These are phyloP conservation scores for Phalacrocorax carbo DNA, from an alignment of 2,113 vertebrate species.

Conservation along the genomic window DNA sequence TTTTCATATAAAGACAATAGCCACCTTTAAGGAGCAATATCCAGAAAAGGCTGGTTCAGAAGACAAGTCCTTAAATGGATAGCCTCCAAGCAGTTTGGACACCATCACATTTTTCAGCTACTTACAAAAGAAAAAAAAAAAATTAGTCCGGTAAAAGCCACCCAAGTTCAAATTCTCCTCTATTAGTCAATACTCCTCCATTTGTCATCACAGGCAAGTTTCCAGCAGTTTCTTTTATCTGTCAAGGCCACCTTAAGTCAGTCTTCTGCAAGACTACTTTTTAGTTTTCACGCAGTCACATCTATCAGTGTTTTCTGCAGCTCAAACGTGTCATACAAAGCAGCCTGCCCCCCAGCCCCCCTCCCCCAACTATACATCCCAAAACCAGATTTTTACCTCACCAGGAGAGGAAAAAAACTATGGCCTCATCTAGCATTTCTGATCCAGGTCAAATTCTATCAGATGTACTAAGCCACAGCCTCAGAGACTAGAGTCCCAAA, in stretches of 20 bases:
- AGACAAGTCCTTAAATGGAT: slow-evolving; percentile 38
- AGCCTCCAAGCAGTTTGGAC: background rate
- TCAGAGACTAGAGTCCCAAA: background rate
- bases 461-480: background rate
- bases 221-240: slow-evolving; percentile 17
- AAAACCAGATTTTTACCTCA: background rate
- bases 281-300: background rate
- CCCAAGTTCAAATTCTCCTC: background rate
- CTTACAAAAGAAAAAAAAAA: background rate
- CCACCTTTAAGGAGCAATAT: background rate
- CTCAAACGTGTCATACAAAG: background rate
- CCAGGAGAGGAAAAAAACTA: background rate
- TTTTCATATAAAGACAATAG: background rate
- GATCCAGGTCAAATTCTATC: background rate
- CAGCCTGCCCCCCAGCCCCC: background rate
- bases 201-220: background rate
- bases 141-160: background rate
- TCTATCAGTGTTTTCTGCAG: background rate
- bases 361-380: background rate
- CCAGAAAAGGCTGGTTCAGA: slow-evolving; percentile 11
- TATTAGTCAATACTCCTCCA: background rate
- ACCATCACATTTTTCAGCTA: background rate
- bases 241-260: slow-evolving; percentile 20
- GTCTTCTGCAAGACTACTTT: background rate
- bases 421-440: background rate